Evolutionary conservation across 2,888 invertebrate species (phyloP).

Genomic region (Hofmannophila pseudospretella): DNA sequence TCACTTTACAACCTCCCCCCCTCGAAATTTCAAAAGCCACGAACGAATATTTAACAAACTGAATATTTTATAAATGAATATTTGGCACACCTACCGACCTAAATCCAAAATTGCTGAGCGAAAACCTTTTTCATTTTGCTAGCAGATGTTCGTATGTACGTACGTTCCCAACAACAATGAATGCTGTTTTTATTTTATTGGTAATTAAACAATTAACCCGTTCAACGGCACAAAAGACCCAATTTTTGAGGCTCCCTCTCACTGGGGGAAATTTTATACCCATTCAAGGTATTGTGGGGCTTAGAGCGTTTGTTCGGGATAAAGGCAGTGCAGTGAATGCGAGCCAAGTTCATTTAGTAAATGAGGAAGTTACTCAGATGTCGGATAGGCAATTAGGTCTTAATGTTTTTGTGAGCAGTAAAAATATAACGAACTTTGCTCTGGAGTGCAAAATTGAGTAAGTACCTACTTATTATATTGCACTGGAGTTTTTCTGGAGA

Average conservation of each 20-base stretch:
- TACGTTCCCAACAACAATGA: slow-evolving; percentile 32
- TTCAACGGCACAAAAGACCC: slow-evolving; percentile 55
- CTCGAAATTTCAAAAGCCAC: too few relatives aligned
- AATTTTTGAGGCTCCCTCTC: slow-evolving; percentile 41
- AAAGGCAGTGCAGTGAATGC: slow-evolving; percentile 40
- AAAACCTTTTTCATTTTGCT: not conserved
- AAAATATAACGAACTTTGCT: not conserved
- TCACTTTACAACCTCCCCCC: too few relatives aligned
- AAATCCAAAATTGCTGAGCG: not conserved
- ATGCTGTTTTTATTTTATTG: slow-evolving; percentile 71
- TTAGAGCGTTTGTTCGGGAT: slow-evolving; percentile 53
- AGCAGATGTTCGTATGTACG: slow-evolving; percentile 44
- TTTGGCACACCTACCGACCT: not conserved
- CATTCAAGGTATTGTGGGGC: slow-evolving; percentile 58
- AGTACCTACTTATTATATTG: too few relatives aligned
- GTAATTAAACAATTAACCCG: slow-evolving; percentile 76
- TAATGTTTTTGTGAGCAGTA: slow-evolving; percentile 15
- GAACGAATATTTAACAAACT: too few relatives aligned
- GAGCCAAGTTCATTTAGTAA: slow-evolving; percentile 33
- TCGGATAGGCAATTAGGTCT: slow-evolving; percentile 34
- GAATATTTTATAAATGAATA: too few relatives aligned
- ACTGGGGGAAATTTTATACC: slow-evolving; percentile 67
- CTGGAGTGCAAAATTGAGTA: too few relatives aligned
- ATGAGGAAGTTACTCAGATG: slow-evolving; percentile 39
- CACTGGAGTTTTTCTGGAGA: too few relatives aligned